These are phyloP conservation scores for Sphyrna mokarran DNA, from an alignment of 2,113 vertebrate genomes.

Conservation along the genomic window DNA sequence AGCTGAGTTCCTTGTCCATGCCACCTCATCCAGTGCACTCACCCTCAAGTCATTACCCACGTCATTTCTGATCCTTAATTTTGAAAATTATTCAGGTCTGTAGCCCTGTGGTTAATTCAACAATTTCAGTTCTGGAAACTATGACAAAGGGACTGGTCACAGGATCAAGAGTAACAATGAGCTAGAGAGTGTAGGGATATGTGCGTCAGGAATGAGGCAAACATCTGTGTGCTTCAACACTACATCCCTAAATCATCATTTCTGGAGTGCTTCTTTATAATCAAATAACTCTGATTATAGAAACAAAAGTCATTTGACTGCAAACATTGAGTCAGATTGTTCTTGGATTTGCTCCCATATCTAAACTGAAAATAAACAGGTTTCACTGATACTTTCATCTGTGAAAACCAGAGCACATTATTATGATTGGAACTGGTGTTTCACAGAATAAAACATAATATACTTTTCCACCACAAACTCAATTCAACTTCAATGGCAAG, in stretches of 20 bases:
- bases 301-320: conserved; percentile 17
- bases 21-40: not conserved
- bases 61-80: not conserved
- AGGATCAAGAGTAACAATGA: not conserved
- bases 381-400: conserved; percentile 29
- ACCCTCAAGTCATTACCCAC: not conserved
- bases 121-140: not conserved
- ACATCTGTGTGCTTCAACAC: not conserved
- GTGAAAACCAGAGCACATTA: not conserved
- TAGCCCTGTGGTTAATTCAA: not conserved
- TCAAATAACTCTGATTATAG: not conserved
- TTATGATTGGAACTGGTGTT: not conserved
- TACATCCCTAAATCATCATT: not conserved
- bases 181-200: not conserved
- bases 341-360: conserved; percentile 19
- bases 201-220: not conserved
- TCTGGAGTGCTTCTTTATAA: not conserved
- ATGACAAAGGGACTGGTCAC: not conserved
- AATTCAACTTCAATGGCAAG: not conserved
- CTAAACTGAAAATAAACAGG: conserved; percentile 16
- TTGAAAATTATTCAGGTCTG: not conserved
- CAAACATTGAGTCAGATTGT: conserved; percentile 20
- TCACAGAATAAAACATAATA: not conserved
- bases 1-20: not conserved
- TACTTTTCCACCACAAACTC: not conserved